Conservation (phyloP, 92 coral and sea anemone species). For the Actinernus sp. region DNA sequence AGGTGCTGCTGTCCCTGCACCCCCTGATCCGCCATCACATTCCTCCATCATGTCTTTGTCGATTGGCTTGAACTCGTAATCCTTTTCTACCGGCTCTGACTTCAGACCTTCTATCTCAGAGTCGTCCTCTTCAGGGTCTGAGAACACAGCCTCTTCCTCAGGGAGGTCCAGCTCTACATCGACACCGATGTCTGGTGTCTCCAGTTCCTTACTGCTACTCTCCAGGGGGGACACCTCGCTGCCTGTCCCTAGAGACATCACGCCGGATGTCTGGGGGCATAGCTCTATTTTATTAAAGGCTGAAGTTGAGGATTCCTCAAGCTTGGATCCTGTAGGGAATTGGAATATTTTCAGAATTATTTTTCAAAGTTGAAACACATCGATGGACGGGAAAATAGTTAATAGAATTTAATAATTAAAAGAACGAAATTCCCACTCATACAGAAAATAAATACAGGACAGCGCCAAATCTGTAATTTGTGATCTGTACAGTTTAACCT, state of each 20-base stretch:
- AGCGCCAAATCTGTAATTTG: too few relatives aligned
- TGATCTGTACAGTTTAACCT: background rate
- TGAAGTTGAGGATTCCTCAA: conserved; percentile 77
- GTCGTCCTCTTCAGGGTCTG: conserved; percentile 98
- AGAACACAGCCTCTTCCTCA: conserved; percentile 96
- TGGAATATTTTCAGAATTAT: background rate
- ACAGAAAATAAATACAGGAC: too few relatives aligned
- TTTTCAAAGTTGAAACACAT: too few relatives aligned
- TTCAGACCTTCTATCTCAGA: conserved; percentile 74
- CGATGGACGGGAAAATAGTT: too few relatives aligned
- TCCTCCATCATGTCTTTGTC: conserved; percentile 69
- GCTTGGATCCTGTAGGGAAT: conserved; percentile 49
- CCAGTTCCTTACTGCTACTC: conserved; percentile 13
- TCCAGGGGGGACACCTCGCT: conserved; percentile 9
- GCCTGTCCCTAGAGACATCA: conserved; percentile 24
- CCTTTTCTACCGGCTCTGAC: conserved; percentile 71
- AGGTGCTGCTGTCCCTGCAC: conserved; percentile 10
- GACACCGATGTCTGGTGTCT: conserved; percentile 78
- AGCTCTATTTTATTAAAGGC: conserved; percentile 75
- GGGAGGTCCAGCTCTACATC: conserved; percentile 87
- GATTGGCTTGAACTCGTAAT: conserved; percentile 87
- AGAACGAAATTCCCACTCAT: too few relatives aligned
- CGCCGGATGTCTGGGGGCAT: conserved; percentile 39
- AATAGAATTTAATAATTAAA: too few relatives aligned
- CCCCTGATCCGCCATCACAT: conserved; percentile 3